Evolutionary conservation across 2,888 invertebrate species (phyloP).

Genomic region (Scaeva pyrastri): DNA sequence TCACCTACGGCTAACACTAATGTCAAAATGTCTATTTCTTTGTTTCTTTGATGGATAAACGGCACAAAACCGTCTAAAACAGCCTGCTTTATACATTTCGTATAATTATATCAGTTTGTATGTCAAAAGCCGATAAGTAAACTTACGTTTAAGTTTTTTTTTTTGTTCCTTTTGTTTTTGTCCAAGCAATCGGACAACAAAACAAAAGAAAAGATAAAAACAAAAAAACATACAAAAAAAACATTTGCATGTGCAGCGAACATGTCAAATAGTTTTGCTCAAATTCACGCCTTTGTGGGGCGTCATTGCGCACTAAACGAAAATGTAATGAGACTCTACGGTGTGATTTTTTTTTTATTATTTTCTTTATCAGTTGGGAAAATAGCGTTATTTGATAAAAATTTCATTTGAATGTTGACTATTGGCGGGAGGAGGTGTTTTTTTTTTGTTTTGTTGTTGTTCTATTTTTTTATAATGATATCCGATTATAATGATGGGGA

Average conservation of each 20-base stretch:
- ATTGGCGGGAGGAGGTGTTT: constrained; percentile 30
- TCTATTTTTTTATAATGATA: neutral
- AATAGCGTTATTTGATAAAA: constrained; percentile 60
- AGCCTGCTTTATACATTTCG: constrained; percentile 23
- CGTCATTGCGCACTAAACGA: constrained; percentile 50
- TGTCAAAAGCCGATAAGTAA: constrained; percentile 60
- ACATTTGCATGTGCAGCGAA: constrained; percentile 65
- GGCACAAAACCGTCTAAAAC: constrained; percentile 10
- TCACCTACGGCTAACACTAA: constrained; percentile 9
- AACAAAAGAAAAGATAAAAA: constrained; percentile 30
- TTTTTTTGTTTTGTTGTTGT: neutral
- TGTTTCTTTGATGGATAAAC: constrained; percentile 67
- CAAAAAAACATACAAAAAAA: constrained; percentile 17
- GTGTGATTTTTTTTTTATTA: constrained; percentile 38
- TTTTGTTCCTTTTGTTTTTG: neutral
- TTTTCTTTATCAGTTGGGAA: constrained; percentile 46
- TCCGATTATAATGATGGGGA: constrained; percentile 13
- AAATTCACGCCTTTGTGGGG: constrained; percentile 65
- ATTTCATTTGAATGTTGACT: constrained; percentile 31
- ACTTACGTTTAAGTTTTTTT: constrained; percentile 45
- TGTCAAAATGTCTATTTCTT: constrained; percentile 59
- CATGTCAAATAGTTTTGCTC: constrained; percentile 61
- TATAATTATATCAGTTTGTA: constrained; percentile 56
- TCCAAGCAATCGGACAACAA: neutral
- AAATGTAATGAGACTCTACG: constrained; percentile 42